These are phyloP conservation scores for Beaufortia kweichowensis DNA, from an alignment of 2,113 vertebrate genomes.

Conservation along the genomic window DNA sequence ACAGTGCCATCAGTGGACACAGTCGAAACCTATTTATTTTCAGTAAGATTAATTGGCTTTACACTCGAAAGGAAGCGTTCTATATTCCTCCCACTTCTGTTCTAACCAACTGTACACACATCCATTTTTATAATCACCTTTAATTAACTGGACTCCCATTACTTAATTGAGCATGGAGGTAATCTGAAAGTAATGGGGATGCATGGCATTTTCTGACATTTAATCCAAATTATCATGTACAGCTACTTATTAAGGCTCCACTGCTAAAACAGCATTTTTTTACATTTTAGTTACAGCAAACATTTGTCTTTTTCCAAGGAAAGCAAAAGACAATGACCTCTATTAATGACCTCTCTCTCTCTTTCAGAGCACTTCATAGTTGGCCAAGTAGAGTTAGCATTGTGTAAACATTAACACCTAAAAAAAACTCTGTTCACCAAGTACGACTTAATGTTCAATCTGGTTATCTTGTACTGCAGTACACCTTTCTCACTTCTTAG, in stretches of 20 bases:
- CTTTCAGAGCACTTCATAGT: background rate
- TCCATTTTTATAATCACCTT: slow-evolving; percentile 21
- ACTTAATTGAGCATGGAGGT: slow-evolving; percentile 15
- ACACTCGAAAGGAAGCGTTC: background rate
- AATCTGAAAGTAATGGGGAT: slow-evolving; percentile 24
- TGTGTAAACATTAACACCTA: background rate
- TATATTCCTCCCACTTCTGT: slow-evolving; percentile 6
- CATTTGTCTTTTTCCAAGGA: background rate
- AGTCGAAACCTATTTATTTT: no score
- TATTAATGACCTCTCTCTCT: no score
- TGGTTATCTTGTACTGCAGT: background rate
- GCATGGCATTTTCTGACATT: slow-evolving; percentile 33
- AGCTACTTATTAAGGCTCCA: background rate
- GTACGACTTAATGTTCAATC: background rate
- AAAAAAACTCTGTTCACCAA: background rate
- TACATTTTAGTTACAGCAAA: background rate
- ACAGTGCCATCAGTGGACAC: no score
- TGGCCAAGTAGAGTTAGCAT: background rate
- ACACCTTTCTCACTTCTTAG: no score
- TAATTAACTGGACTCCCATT: slow-evolving; percentile 28
- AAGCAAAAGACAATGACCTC: background rate
- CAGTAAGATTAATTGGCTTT: background rate
- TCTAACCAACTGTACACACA: slow-evolving; percentile 6
- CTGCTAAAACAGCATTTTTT: background rate
- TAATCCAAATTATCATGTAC: slow-evolving; percentile 16